A percentile compares a stretch with the other conserved stretches of the same genome.
Evolutionary conservation across 2,113 vertebrate genomes (phyloP).

Genomic region (Myotis yumanensis): DNA sequence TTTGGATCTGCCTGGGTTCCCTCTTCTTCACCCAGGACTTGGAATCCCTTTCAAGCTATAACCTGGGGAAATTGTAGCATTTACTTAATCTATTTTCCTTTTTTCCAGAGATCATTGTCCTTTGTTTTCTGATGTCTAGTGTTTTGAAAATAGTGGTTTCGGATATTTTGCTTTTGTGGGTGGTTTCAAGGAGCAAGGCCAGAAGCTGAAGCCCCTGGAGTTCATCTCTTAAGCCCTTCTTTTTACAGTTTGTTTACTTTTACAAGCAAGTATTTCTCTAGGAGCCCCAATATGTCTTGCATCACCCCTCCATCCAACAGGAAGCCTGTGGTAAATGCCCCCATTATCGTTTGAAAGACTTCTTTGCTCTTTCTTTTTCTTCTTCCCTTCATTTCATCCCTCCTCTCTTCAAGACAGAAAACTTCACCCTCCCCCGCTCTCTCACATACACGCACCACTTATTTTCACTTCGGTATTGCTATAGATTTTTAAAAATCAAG

Average conservation of each 20-base stretch:
- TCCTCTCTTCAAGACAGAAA: neutral
- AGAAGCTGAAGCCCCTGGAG: neutral
- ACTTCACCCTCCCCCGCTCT: too few relatives aligned
- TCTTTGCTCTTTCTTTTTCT: neutral
- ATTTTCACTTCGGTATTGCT: neutral
- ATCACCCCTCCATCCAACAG: neutral
- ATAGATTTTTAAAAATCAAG: neutral
- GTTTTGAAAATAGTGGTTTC: neutral
- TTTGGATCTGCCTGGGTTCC: neutral
- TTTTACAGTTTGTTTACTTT: neutral
- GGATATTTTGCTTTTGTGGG: neutral
- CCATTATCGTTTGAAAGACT: neutral
- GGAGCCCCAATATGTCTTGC: neutral
- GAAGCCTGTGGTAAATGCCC: neutral
- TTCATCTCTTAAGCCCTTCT: neutral
- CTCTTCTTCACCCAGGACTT: neutral
- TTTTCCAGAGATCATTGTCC: neutral
- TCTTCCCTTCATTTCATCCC: neutral
- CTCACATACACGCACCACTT: neutral
- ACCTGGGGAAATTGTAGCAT: neutral
- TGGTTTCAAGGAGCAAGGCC: constrained; percentile 2
- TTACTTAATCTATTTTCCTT: neutral
- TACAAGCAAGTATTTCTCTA: neutral
- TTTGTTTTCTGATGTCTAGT: neutral
- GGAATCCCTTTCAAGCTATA: neutral